These are phyloP conservation scores for Sabellastarte sp. DNA, from an alignment of 2,888 invertebrate species.

Conservation along the genomic window DNA sequence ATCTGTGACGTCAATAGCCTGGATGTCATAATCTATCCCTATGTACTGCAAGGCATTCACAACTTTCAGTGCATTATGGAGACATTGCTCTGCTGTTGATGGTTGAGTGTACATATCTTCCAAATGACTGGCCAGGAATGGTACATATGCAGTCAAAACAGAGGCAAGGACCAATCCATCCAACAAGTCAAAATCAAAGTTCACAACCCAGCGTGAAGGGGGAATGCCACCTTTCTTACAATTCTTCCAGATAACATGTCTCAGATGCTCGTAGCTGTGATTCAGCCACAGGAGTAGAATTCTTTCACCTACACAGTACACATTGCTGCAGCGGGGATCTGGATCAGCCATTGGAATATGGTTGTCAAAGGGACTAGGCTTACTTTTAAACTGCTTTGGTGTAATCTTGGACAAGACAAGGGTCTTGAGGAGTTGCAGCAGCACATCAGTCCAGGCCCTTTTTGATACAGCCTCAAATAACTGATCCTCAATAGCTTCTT, in stretches of 20 bases:
- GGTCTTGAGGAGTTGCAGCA: conserved; percentile 58
- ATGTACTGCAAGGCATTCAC: conserved; percentile 54
- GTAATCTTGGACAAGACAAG: conserved; percentile 54
- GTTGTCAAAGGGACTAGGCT: conserved; percentile 41
- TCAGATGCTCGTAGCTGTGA: conserved; percentile 55
- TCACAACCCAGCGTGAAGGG: conserved; percentile 58
- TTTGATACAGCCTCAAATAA: conserved; percentile 58
- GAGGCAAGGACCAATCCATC: conserved; percentile 58
- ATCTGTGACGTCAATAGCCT: conserved; percentile 59
- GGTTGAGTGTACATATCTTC: conserved; percentile 56
- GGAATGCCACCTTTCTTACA: conserved; percentile 51
- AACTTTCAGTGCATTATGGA: conserved; percentile 53
- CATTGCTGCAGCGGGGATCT: conserved; percentile 57
- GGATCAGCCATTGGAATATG: conserved; percentile 49
- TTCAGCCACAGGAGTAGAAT: conserved; percentile 58
- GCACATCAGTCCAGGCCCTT: conserved; percentile 57
- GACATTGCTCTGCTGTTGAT: conserved; percentile 52
- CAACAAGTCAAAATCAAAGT: conserved; percentile 59
- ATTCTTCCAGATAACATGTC: conserved; percentile 48
- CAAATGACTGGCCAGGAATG: conserved; percentile 57
- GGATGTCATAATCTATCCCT: conserved; percentile 58
- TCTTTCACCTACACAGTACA: conserved; percentile 56
- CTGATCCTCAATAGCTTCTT: conserved; percentile 49
- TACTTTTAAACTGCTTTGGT: conserved; percentile 47
- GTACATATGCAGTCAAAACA: conserved; percentile 57